phyloP scores from a whole-genome alignment of 2,888 invertebrate species.

The Tryphoninae sp. region DNA sequence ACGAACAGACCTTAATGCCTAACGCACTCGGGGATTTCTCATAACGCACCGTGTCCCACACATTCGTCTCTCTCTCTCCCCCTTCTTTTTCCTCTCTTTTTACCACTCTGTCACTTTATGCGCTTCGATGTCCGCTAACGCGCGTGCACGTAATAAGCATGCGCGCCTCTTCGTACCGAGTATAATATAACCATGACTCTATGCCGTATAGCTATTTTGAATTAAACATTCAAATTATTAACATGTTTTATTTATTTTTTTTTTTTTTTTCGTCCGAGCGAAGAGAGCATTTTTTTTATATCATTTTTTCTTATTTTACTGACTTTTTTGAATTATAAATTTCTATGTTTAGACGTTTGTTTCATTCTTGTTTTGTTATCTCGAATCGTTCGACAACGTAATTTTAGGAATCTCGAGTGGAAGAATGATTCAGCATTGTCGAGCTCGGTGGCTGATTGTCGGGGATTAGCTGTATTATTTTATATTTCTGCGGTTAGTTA shows the following conservation, averaged over 20 bases:
- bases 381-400: neutral
- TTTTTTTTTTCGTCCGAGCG: too few relatives aligned
- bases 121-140: conserved; percentile 42
- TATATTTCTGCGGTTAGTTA: conserved; percentile 12
- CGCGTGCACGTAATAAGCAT: conserved; percentile 36
- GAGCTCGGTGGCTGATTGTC: conserved; percentile 3
- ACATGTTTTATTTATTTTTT: too few relatives aligned
- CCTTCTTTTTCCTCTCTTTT: neutral
- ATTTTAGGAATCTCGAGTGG: conserved; percentile 18
- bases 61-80: conserved; percentile 22
- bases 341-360: neutral
- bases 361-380: neutral
- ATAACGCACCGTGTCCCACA: conserved; percentile 60
- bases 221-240: too few relatives aligned
- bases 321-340: neutral
- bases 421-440: conserved; percentile 38
- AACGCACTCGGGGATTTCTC: conserved; percentile 60
- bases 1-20: conserved; percentile 58
- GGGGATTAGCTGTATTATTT: conserved; percentile 23
- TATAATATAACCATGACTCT: too few relatives aligned
- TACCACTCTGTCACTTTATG: conserved; percentile 31
- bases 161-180: neutral
- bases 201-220: too few relatives aligned
- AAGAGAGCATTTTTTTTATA: too few relatives aligned
- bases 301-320: too few relatives aligned